Evolutionary conservation across 2,797 vertebrate species (phyloP).

Genomic region (Poecile montanus): DNA sequence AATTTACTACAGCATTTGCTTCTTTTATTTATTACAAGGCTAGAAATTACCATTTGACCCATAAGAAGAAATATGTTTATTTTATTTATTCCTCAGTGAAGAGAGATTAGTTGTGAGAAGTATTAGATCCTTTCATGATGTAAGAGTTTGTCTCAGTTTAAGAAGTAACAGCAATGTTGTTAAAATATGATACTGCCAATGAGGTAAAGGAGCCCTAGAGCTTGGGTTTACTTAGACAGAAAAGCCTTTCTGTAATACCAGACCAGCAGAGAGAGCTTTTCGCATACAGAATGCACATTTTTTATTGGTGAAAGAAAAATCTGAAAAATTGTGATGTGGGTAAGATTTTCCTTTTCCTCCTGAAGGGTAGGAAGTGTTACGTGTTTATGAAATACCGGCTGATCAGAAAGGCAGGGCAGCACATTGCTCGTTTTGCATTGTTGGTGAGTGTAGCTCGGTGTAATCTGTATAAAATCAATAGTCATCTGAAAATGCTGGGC

Average conservation of each 20-base stretch:
- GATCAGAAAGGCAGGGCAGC: background rate
- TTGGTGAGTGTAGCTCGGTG: background rate
- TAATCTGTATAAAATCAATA: background rate
- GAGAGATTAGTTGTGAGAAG: background rate
- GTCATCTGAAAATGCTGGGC: background rate
- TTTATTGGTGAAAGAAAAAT: background rate
- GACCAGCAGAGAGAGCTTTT: background rate
- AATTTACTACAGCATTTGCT: background rate
- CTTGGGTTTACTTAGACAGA: background rate
- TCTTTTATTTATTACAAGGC: background rate
- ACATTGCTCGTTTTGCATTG: background rate
- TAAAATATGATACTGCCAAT: background rate
- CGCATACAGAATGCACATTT: background rate
- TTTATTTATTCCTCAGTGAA: background rate
- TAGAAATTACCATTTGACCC: background rate
- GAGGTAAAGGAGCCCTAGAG: background rate
- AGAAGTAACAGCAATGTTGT: background rate
- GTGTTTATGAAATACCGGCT: background rate
- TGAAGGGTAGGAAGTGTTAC: background rate
- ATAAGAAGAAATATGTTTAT: background rate
- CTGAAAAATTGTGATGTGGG: background rate
- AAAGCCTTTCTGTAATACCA: background rate
- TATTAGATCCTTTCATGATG: background rate
- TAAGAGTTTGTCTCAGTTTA: background rate
- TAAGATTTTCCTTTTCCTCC: constrained; percentile 5